A percentile compares a stretch with the other conserved stretches of the same genome.
These are phyloP conservation scores for Cactoblastis cactorum DNA, from an alignment of 2,888 invertebrate genomes.

Conservation along the genomic window DNA sequence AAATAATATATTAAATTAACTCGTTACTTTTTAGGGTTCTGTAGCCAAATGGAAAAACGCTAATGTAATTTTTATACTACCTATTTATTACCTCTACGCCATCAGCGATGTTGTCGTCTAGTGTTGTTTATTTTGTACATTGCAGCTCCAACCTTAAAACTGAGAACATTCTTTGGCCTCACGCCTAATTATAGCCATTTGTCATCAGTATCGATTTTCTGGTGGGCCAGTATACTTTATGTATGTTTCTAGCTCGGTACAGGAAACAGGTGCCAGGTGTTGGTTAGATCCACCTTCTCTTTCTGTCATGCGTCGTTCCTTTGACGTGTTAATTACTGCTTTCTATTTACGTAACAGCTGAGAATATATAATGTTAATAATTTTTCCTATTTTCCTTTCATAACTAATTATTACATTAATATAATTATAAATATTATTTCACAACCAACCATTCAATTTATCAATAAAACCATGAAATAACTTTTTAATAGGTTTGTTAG, in stretches of 20 bases:
- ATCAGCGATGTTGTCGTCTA: too few relatives aligned
- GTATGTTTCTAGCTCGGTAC: constrained; percentile 10
- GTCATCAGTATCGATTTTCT: constrained; percentile 25
- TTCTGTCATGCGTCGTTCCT: neutral
- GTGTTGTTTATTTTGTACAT: too few relatives aligned
- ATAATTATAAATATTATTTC: too few relatives aligned
- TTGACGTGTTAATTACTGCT: neutral
- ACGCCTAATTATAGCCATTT: constrained; percentile 22
- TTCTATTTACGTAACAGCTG: neutral
- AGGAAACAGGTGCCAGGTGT: constrained; percentile 19
- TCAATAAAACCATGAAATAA: constrained; percentile 8
- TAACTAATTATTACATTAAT: neutral
- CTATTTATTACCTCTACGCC: too few relatives aligned
- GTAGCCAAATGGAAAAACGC: too few relatives aligned
- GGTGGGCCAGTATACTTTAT: constrained; percentile 4
- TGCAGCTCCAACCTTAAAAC: neutral
- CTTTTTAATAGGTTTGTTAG: neutral
- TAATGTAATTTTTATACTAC: too few relatives aligned
- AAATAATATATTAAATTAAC: too few relatives aligned
- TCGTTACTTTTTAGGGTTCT: too few relatives aligned
- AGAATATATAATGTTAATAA: neutral
- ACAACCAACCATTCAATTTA: neutral
- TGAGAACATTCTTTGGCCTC: constrained; percentile 17
- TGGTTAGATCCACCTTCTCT: neutral
- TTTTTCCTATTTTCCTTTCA: too few relatives aligned